Evolutionary conservation across 23 tunicate genomes (phyloP).

Genomic region (Phallusia fumigata): DNA sequence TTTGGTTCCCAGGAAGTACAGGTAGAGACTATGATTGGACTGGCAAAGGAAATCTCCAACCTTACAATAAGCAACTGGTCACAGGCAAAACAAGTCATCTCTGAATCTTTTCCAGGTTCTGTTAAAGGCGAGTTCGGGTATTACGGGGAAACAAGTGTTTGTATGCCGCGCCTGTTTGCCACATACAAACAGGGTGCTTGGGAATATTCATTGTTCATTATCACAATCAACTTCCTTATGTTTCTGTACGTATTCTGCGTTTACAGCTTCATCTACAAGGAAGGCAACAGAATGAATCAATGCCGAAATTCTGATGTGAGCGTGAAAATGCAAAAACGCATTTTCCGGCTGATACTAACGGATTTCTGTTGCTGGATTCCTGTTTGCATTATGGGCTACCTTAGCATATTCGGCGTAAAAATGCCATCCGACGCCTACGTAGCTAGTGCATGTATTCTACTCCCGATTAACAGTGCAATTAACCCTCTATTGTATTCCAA

Average conservation of each 20-base stretch:
- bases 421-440: slow-evolving; percentile 7
- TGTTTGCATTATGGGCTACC: slow-evolving; percentile 16
- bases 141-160: slow-evolving; percentile 27
- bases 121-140: slow-evolving; percentile 20
- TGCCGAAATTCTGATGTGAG: neutral
- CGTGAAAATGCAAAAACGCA: slow-evolving; percentile 1
- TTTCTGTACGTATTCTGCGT: slow-evolving; percentile 7
- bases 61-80: neutral
- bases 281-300: neutral
- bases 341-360: neutral
- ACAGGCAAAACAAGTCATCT: neutral
- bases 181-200: neutral
- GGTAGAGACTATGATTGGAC: neutral
- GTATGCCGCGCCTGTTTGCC: slow-evolving; percentile 30
- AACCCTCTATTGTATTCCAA: slow-evolving; percentile 19
- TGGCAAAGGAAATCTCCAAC: neutral
- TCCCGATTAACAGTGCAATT: slow-evolving; percentile 22
- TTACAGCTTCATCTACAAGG: slow-evolving; percentile 9
- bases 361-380: slow-evolving; percentile 26
- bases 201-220: slow-evolving; percentile 12
- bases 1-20: neutral
- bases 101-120: neutral
- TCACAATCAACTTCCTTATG: slow-evolving; percentile 2
- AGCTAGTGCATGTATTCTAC: slow-evolving; percentile 17
- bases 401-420: neutral